Percentiles rank a stretch among this genome's conserved stretches.
phyloP scores from a whole-genome alignment of 2,888 invertebrate species.

The Chrysomela aeneicollis region DNA sequence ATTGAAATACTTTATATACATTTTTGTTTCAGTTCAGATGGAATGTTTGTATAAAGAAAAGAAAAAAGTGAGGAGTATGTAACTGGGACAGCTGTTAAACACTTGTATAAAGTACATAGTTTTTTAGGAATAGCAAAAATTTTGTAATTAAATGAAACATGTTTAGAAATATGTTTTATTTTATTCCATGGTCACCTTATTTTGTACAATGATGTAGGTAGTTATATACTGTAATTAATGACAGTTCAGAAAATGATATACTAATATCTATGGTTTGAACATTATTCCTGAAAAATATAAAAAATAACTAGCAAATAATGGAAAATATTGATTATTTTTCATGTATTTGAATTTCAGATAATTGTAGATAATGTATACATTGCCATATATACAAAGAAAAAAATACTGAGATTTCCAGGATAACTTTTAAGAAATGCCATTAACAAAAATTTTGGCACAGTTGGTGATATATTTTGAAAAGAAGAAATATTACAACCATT shows the following conservation, averaged over 20 bases:
- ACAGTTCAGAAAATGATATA: neutral
- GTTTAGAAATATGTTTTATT: neutral
- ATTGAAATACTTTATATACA: too few species aligned
- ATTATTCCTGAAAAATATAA: neutral
- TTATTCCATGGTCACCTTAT: constrained; percentile 3
- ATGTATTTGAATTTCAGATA: neutral
- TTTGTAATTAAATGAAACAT: neutral
- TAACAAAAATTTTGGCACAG: neutral
- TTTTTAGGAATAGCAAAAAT: neutral
- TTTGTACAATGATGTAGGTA: neutral
- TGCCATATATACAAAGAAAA: too few species aligned
- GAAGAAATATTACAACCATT: neutral
- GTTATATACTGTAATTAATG: too few species aligned
- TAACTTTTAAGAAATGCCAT: neutral
- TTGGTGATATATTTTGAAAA: neutral
- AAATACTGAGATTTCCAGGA: neutral
- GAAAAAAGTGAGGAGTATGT: constrained; percentile 78
- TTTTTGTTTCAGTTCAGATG: constrained; percentile 72
- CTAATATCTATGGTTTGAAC: neutral
- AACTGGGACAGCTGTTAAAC: constrained; percentile 1
- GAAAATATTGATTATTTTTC: too few species aligned
- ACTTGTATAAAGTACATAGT: neutral
- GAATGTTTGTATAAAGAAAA: constrained; percentile 73
- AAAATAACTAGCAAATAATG: neutral
- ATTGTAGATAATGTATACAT: neutral